Evolutionary conservation across 2,113 vertebrate species (phyloP).

Genomic region (Budorcas taxicolor): DNA sequence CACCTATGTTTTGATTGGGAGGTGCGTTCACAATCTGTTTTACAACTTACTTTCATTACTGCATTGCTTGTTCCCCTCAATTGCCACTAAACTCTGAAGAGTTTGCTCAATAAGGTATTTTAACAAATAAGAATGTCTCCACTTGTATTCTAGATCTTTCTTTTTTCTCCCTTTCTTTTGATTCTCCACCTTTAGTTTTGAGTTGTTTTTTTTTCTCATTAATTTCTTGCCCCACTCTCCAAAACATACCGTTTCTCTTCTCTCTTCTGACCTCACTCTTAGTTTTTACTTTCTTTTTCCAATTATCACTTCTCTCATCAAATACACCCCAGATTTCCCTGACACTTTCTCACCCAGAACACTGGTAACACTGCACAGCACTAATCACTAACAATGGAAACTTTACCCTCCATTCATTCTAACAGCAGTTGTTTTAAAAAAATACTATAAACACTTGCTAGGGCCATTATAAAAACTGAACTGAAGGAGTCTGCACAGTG

Average conservation of each 20-base stretch:
- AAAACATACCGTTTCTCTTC: not conserved
- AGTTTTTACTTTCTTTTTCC: constrained; percentile 39
- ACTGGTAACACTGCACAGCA: not conserved
- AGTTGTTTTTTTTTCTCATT: not conserved
- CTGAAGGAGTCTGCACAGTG: constrained; percentile 67
- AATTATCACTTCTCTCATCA: constrained; percentile 48
- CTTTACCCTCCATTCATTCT: constrained; percentile 61
- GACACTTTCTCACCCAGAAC: constrained; percentile 65
- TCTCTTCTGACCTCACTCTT: not conserved
- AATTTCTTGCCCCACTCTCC: not conserved
- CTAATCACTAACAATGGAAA: constrained; percentile 63
- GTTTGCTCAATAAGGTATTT: not conserved
- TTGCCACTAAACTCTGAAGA: not conserved
- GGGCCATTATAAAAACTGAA: constrained; percentile 79
- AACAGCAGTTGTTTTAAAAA: constrained; percentile 76
- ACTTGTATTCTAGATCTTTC: not conserved
- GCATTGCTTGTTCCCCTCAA: not conserved
- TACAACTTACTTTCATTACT: not conserved
- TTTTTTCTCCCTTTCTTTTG: no score
- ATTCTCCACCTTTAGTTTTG: not conserved
- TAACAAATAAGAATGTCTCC: not conserved
- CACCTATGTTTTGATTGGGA: constrained; percentile 93
- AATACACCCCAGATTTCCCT: constrained; percentile 43
- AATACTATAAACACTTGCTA: constrained; percentile 81
- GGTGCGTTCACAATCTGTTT: constrained; percentile 81